Evolutionary conservation across 2,797 vertebrate genomes (phyloP), one percentile per base, ranked within the genome.

Genomic region (Pelodytes ibericus): DNA sequence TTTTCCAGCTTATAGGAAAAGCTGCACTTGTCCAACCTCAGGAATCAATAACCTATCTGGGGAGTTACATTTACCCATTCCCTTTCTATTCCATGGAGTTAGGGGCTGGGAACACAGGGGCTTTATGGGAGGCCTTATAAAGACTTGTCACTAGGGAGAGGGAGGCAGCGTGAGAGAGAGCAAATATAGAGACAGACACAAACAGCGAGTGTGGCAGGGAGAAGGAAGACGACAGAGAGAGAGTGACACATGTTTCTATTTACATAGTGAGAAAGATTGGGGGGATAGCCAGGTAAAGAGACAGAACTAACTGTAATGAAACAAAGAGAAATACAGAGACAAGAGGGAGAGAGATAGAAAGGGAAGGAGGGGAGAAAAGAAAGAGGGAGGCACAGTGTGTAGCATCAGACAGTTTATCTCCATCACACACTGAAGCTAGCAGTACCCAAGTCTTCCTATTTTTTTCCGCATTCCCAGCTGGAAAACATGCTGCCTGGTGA

Each of bases 81-180:
- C 77, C 61, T 79, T 64, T 79, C 71, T 47, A 63, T 79, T 79
- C 69, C 77, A 78, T 62, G 30, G 76, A 78, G 67, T 27, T 53
- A 53, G 53, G 24, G 68, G 63, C 63, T 20, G 31, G 44, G 41
- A 73, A 62, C 58, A 31, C 77, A 69, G 71, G 16, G 63, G 71
- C 20, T 53, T 79, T 69, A 62, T 79, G 77, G 77, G 71, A 73
- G 36, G 44, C 77, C 77, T 63, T 79, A 79, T 79, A 79, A 79
- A 79, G 77, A 73, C 71, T 44, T 79, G 71, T 79, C 60, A 71
- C 71, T 36, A 26, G 66, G 58, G 27, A 60, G 47, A 70, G 68
- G 67, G 67, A 65, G 75, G 24, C 20, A 73, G 60, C 60, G 30
- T 27, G 56, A 39, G 58, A 27, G 67, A 56, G 31, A 56, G 59